phyloP scores from a whole-genome alignment of 2,797 vertebrate genomes.

The Mastacembelus armatus region DNA sequence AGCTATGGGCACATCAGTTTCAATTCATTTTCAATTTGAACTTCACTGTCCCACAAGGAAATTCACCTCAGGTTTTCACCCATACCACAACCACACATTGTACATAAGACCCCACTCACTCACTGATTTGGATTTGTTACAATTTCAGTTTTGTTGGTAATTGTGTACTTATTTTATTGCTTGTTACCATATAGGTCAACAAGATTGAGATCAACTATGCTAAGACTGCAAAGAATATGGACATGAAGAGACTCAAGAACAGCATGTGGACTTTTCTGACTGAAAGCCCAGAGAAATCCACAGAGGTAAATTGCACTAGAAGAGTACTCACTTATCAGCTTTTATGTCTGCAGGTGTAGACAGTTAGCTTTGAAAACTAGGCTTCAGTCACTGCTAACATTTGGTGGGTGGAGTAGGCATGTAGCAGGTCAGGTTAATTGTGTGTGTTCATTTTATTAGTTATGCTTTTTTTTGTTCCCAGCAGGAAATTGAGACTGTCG shows the following conservation, averaged over 20 bases:
- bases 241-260: slow-evolving; percentile 93
- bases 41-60: too few species aligned
- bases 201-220: slow-evolving; percentile 93
- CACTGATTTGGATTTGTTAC: neutral
- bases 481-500: slow-evolving; percentile 64
- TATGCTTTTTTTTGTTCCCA: slow-evolving; percentile 37
- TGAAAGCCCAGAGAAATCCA: slow-evolving; percentile 64
- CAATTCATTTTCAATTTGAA: too few species aligned
- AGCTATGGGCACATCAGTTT: neutral
- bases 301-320: slow-evolving; percentile 54
- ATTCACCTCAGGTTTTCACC: too few species aligned
- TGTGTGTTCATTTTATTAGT: slow-evolving; percentile 19
- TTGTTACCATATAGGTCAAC: slow-evolving; percentile 84
- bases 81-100: too few species aligned
- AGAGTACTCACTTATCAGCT: neutral
- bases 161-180: neutral
- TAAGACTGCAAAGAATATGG: slow-evolving; percentile 94
- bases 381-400: neutral
- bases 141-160: neutral
- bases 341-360: neutral
- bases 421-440: neutral
- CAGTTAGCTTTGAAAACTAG: neutral
- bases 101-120: neutral
- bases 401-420: neutral
- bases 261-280: slow-evolving; percentile 92